Percentiles rank a stretch among this genome's conserved stretches.
phyloP scores from a whole-genome alignment of 2,888 invertebrate species.

The Phengaris arion region DNA sequence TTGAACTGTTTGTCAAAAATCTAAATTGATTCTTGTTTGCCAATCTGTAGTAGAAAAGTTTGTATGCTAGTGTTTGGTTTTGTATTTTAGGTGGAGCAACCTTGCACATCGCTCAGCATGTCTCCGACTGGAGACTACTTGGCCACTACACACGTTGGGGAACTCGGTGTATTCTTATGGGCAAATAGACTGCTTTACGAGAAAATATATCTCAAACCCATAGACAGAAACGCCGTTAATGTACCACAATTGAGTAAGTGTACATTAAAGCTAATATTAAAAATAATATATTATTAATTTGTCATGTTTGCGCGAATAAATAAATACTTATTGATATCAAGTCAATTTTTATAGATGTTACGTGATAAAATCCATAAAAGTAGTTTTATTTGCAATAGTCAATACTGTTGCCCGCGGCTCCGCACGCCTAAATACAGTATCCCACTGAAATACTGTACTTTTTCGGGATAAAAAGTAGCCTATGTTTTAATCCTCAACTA shows the following conservation, averaged over 20 bases:
- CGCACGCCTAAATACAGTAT: too few relatives aligned
- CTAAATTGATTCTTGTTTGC: too few relatives aligned
- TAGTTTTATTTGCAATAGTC: too few relatives aligned
- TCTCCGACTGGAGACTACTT: constrained; percentile 95
- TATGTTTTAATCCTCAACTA: too few relatives aligned
- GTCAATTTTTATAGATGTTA: too few relatives aligned
- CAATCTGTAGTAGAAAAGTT: too few relatives aligned
- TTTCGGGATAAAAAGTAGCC: not conserved
- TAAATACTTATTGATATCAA: too few relatives aligned
- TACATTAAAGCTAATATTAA: not conserved
- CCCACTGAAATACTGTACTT: too few relatives aligned
- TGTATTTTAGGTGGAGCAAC: constrained; percentile 81
- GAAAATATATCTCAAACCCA: constrained; percentile 87
- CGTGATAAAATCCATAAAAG: too few relatives aligned
- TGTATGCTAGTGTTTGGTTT: not conserved
- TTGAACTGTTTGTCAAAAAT: too few relatives aligned
- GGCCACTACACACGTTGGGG: constrained; percentile 92
- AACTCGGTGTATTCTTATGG: constrained; percentile 96
- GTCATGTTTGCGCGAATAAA: not conserved
- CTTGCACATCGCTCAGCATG: constrained; percentile 91
- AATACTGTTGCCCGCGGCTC: too few relatives aligned
- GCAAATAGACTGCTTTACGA: constrained; percentile 92
- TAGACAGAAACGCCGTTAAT: constrained; percentile 69
- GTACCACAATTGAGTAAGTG: constrained; percentile 67
- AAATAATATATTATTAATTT: not conserved